Evolutionary conservation across 2,113 vertebrate species (phyloP), one percentile per base, ranked within the genome.

Genomic region (Cebus imitator): DNA sequence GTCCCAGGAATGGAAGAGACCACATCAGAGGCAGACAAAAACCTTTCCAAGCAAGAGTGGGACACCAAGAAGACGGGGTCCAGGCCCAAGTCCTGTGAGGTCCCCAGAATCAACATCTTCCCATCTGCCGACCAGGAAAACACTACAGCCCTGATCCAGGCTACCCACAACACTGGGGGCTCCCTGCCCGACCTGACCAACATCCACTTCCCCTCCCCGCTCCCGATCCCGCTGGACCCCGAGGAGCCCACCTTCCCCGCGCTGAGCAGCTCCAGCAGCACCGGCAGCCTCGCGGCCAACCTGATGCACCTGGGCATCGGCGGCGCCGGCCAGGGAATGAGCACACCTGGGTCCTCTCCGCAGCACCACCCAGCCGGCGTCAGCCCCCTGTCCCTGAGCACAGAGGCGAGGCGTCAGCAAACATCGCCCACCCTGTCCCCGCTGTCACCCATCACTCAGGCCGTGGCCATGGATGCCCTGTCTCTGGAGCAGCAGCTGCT

Each of bases 201-300:
- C 99, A 99, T 99, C 98, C 99, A 99, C 98, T 99, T 99, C 98
- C 99, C 99, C 0, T 99, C 99, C 13, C 99, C 99, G 0, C 99
- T 99, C 27, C 50, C 50, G 50, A 52, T 3, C 50, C 50, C 50
- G 50, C 50, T 52, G 50, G 99, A 99, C 93, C 99, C 99, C 0
- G 99, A 99, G 94, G 99, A 99, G 92, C 98, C 99, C 14, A 96
- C 99, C 1, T 99, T 99, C 98, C 99, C 99, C 0, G 97, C 99
- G 23, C 99, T 99, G 81, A 99, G 99, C 97, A 98, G 99, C 81
- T 99, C 99, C 98, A 99, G 98, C 97, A 99, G 99, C 97, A 99
- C 99, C 0, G 99, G 99, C 21, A 99, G 99, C 96, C 99, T 99
- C 2, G 99, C 99, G 66, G 99, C 99, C 98, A 99, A 99, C 98